Base-by-base conservation (phyloP, 2,888 invertebrate species). In the Pristionchus mayeri region DNA sequence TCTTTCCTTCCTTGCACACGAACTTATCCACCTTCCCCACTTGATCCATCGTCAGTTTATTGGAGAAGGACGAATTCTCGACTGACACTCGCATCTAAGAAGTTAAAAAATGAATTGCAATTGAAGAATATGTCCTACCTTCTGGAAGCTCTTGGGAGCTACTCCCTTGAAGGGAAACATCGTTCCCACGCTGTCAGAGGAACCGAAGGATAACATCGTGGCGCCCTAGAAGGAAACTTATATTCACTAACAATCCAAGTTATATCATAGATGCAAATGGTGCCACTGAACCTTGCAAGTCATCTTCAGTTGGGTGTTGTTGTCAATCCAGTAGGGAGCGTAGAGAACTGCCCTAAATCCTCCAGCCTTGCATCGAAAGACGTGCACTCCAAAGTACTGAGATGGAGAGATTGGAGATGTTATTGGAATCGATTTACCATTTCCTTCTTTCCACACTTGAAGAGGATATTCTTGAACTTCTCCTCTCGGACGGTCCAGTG, bases 271-370 rank as follows among this genome's bases (percentile, higher is more conserved):
- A n/a, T n/a, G n/a, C n/a, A n/a, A n/a, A n/a, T n/a, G n/a, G n/a
- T n/a, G n/a, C n/a, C n/a, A n/a, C n/a, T n/a, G n/a, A 60, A 30
- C 63, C 63, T 37, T 63, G 63, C 63, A 63, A 63, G 34, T 63
- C 21, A 63, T 30, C 4, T 18, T 37, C 63, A 63, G 34, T 18
- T 63, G 63, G 30, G 24, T 34, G 34, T 63, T 63, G 16, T 63
- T 63, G 34, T 63, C 63, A 34, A 63, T 63, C 63, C 63, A 63
- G 6, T 63, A 63, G 0, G 63, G 63, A 34, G 63, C 63, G 21
- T 37, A 63, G 30, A 63, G 63, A 34, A 63, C 63, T 4, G 30
- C 63, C 30, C 63, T 34, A 30, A 63, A 21, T 6, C 63, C 63
- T 37, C 63, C 63, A 34, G 7, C 18, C 63, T 63, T 63, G 18